Percentiles rank a stretch among this genome's conserved stretches.
These are phyloP conservation scores for Oxyruncus cristatus DNA, from an alignment of 2,113 vertebrate genomes.

Conservation along the genomic window DNA sequence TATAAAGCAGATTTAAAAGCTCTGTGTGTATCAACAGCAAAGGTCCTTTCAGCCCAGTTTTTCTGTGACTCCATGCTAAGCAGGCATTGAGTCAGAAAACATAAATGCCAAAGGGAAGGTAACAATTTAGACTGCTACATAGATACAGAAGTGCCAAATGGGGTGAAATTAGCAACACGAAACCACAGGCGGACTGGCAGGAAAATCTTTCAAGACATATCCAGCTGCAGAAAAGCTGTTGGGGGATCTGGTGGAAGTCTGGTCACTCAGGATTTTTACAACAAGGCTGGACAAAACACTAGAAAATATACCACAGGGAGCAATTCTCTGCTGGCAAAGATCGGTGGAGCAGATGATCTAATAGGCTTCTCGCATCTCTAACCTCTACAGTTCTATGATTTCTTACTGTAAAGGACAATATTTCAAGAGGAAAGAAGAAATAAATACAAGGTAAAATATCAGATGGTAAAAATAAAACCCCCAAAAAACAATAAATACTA, in stretches of 20 bases:
- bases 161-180: neutral
- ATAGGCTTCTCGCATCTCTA: conserved; percentile 25
- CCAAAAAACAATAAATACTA: neutral
- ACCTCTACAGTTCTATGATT: neutral
- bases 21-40: neutral
- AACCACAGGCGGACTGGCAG: neutral
- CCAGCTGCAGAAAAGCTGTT: neutral
- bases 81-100: neutral
- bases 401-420: neutral
- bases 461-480: neutral
- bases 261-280: conserved; percentile 40
- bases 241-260: neutral
- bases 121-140: neutral
- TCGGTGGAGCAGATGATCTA: conserved; percentile 31
- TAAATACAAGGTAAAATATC: neutral
- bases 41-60: neutral
- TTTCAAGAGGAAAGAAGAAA: conserved; percentile 6
- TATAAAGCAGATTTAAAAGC: neutral
- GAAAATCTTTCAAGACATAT: conserved; percentile 8
- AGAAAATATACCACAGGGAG: conserved; percentile 29
- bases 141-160: neutral
- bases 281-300: conserved; percentile 39
- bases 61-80: neutral
- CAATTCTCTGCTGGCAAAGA: neutral
- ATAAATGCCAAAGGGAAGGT: neutral